phyloP scores from a whole-genome alignment of 1,140 invertebrate species.

The Ips nitidus region DNA sequence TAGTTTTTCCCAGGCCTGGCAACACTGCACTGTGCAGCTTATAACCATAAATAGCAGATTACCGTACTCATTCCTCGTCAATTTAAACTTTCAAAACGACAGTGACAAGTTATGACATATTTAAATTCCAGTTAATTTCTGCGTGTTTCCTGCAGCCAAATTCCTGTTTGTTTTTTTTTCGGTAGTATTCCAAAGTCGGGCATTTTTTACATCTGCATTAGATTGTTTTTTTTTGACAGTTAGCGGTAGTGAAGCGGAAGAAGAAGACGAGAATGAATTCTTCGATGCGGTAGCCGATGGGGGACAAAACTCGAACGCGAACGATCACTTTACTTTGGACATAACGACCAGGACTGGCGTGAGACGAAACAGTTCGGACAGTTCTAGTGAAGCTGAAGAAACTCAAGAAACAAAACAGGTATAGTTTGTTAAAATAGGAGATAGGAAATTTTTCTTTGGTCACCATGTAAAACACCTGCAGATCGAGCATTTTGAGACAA shows the following conservation, averaged over 20 bases:
- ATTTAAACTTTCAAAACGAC: background rate
- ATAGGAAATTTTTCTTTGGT: too few relatives aligned
- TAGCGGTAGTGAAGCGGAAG: slow-evolving; percentile 64
- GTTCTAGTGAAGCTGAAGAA: slow-evolving; percentile 54
- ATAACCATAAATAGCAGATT: too few relatives aligned
- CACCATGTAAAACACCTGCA: too few relatives aligned
- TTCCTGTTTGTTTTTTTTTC: background rate
- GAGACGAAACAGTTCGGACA: slow-evolving; percentile 53
- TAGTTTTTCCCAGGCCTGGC: too few relatives aligned
- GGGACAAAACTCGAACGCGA: slow-evolving; percentile 51
- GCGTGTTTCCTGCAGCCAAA: background rate
- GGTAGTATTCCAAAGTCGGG: too few relatives aligned
- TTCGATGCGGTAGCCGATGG: slow-evolving; percentile 85
- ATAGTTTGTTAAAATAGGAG: slow-evolving; percentile 11
- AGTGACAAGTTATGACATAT: background rate
- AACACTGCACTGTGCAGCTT: too few relatives aligned
- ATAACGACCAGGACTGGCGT: slow-evolving; percentile 56
- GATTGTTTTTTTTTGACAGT: slow-evolving; percentile 32
- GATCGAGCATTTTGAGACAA: too few relatives aligned
- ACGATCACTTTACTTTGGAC: slow-evolving; percentile 67
- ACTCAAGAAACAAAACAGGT: slow-evolving; percentile 50
- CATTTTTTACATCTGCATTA: too few relatives aligned
- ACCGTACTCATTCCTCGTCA: background rate
- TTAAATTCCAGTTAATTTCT: background rate
- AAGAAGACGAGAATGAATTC: slow-evolving; percentile 92